These are phyloP conservation scores for Synergus japonicus DNA, from an alignment of 2,888 invertebrate species.

Conservation along the genomic window DNA sequence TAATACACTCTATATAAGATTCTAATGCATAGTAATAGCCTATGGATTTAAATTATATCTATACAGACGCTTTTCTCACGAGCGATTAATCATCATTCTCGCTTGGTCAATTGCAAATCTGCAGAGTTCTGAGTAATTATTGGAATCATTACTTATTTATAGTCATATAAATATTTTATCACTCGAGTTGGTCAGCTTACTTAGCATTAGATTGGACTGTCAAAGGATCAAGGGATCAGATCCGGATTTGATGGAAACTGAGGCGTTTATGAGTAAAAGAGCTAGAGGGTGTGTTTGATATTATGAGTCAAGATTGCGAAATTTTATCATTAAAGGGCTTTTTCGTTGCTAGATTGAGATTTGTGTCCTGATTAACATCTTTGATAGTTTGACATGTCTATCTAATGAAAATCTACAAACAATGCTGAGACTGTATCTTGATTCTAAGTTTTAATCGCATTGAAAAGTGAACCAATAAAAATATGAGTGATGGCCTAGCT, in stretches of 20 bases:
- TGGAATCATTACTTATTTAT: neutral
- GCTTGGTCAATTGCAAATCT: neutral
- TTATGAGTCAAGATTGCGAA: neutral
- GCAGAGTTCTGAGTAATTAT: neutral
- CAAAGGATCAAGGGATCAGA: neutral
- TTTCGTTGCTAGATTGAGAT: neutral
- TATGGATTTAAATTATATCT: neutral
- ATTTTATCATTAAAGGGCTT: neutral
- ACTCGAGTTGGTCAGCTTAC: neutral
- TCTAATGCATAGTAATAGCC: neutral
- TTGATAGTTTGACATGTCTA: neutral
- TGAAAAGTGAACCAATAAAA: neutral
- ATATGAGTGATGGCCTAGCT: neutral
- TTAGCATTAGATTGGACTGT: neutral
- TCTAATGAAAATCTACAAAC: neutral
- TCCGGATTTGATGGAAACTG: neutral
- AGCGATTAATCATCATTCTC: neutral
- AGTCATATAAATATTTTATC: neutral
- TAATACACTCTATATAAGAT: neutral
- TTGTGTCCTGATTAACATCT: neutral
- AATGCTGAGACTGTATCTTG: neutral
- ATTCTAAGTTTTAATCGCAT: neutral
- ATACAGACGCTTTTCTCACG: neutral
- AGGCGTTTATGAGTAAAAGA: neutral
- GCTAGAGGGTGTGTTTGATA: neutral